Conservation (phyloP, 2,797 vertebrate species). For the Ctenopoma kingsleyae region DNA sequence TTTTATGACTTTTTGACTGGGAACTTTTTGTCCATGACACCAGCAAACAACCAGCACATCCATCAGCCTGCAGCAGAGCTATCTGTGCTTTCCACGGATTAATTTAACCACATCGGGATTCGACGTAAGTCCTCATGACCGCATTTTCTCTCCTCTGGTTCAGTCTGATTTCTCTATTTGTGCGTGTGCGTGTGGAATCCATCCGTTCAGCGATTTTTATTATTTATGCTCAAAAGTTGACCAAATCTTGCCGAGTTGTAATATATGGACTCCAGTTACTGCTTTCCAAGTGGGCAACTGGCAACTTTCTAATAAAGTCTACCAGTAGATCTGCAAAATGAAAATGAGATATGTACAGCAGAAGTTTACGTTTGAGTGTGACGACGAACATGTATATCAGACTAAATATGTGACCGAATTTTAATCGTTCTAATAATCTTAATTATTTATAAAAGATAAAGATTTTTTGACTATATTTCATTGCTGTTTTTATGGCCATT, state of each 20-base stretch:
- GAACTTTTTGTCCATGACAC: slow-evolving; percentile 84
- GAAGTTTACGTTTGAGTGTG: slow-evolving; percentile 1
- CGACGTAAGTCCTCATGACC: slow-evolving; percentile 83
- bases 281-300: too few species aligned
- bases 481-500: too few species aligned
- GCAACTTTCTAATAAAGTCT: background rate
- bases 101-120: slow-evolving; percentile 80
- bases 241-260: background rate
- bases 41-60: slow-evolving; percentile 74
- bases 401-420: background rate
- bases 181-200: background rate
- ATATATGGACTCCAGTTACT: background rate
- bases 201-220: background rate
- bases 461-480: too few species aligned
- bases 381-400: background rate
- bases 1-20: slow-evolving; percentile 58
- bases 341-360: background rate
- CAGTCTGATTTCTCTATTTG: background rate
- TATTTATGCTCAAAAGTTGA: slow-evolving; percentile 23
- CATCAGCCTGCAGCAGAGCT: slow-evolving; percentile 61
- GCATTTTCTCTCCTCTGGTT: background rate
- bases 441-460: too few species aligned
- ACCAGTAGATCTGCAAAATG: background rate
- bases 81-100: slow-evolving; percentile 83
- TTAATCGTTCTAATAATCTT: too few species aligned